Evolutionary conservation across 2,888 invertebrate genomes (phyloP).

Genomic region (Temnothorax rugatulus): DNA sequence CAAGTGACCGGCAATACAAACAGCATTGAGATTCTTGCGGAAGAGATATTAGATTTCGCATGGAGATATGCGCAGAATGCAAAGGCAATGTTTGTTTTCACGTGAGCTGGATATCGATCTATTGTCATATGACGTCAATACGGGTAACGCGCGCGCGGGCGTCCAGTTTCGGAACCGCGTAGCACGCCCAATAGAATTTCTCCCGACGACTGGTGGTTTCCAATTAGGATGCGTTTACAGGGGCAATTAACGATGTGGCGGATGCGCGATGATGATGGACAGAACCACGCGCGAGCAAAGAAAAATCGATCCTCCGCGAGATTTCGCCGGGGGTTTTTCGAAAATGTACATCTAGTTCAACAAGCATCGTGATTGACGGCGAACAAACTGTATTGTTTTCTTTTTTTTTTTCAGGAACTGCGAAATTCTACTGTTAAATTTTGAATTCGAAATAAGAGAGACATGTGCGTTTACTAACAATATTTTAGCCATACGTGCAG

Average conservation of each 20-base stretch:
- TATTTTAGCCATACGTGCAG: background rate
- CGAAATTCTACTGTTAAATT: conserved; percentile 4
- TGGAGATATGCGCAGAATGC: background rate
- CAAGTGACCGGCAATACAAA: background rate
- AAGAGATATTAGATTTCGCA: background rate
- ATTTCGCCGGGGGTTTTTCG: conserved; percentile 15
- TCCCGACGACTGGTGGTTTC: conserved; percentile 15
- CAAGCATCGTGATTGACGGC: conserved; percentile 36
- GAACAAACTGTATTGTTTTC: background rate
- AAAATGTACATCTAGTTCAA: conserved; percentile 1
- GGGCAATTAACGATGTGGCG: conserved; percentile 30
- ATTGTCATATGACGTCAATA: conserved; percentile 54
- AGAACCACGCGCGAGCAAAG: background rate
- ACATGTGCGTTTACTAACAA: background rate
- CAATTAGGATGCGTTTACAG: conserved; percentile 41
- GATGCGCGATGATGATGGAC: conserved; percentile 4
- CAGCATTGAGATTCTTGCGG: conserved; percentile 2
- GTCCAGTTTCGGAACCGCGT: conserved; percentile 55
- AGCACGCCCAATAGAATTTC: conserved; percentile 42
- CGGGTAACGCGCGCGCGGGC: conserved; percentile 35
- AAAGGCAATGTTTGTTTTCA: conserved; percentile 39
- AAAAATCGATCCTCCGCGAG: conserved; percentile 23
- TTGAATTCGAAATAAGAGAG: background rate
- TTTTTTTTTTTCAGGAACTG: background rate
- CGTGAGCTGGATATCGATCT: conserved; percentile 63